phyloP scores from a whole-genome alignment of 2,113 vertebrate species.

The Eulemur rufifrons region DNA sequence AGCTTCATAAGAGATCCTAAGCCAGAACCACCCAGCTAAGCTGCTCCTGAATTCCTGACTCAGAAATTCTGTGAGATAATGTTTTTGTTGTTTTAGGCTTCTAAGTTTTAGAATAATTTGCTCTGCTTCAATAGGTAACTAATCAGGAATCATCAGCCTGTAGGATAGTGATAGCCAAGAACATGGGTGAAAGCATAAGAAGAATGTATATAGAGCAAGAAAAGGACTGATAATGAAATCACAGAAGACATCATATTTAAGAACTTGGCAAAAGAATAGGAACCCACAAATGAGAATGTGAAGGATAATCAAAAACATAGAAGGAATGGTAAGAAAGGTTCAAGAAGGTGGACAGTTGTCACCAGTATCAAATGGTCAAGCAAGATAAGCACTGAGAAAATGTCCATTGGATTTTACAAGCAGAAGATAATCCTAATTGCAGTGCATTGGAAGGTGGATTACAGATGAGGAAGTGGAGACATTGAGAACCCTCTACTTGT shows the following conservation, averaged over 20 bases:
- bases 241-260: background rate
- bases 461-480: background rate
- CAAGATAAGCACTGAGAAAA: slow-evolving; percentile 16
- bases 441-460: background rate
- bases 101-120: background rate
- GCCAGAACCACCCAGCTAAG: background rate
- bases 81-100: background rate
- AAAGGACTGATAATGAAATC: background rate
- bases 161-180: background rate
- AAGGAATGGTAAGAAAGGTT: background rate
- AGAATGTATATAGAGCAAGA: background rate
- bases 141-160: background rate
- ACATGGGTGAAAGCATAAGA: background rate
- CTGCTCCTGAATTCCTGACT: background rate
- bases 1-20: background rate
- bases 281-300: background rate
- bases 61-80: background rate
- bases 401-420: background rate
- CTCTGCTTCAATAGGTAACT: background rate
- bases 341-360: background rate
- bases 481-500: background rate
- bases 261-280: background rate
- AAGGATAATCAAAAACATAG: background rate
- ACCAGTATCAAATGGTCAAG: background rate
- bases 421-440: background rate